Conservation (phyloP, 1,140 invertebrate species). For the Drosophila mojavensis region DNA sequence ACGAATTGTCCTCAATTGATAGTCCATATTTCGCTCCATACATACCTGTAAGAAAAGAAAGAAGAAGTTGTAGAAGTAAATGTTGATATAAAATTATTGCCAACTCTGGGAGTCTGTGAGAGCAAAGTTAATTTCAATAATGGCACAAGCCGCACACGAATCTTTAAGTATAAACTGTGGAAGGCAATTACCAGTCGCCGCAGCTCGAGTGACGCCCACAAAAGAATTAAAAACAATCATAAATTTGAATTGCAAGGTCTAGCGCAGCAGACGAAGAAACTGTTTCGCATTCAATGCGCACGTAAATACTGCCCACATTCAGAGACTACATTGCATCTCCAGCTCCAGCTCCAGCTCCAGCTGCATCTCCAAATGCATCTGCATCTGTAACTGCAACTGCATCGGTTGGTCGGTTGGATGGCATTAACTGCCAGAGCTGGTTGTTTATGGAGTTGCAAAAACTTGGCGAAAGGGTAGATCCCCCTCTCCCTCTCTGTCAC, state of each 20-base stretch:
- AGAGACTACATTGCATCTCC: background rate
- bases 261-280: background rate
- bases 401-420: slow-evolving; percentile 19
- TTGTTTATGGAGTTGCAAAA: slow-evolving; percentile 38
- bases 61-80: background rate
- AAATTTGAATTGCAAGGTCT: slow-evolving; percentile 40
- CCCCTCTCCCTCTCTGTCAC: background rate
- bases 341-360: slow-evolving; percentile 2
- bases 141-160: background rate
- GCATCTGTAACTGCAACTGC: slow-evolving; percentile 1
- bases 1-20: background rate
- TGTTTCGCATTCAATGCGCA: slow-evolving; percentile 25
- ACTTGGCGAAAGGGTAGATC: slow-evolving; percentile 35
- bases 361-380: slow-evolving; percentile 4
- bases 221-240: slow-evolving; percentile 48
- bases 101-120: too few relatives aligned
- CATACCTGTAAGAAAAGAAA: slow-evolving; percentile 26
- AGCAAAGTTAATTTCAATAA: slow-evolving; percentile 9
- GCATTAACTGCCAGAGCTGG: slow-evolving; percentile 21
- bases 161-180: slow-evolving; percentile 1
- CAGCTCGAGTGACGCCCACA: slow-evolving; percentile 33
- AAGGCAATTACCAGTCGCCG: slow-evolving; percentile 30
- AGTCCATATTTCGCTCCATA: background rate
- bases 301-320: slow-evolving; percentile 24
- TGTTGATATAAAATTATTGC: slow-evolving; percentile 5